A percentile compares a stretch with the other conserved stretches of the same genome.
These are phyloP conservation scores for Miniopterus natalensis DNA, from an alignment of 2,113 vertebrate genomes.

Conservation along the genomic window DNA sequence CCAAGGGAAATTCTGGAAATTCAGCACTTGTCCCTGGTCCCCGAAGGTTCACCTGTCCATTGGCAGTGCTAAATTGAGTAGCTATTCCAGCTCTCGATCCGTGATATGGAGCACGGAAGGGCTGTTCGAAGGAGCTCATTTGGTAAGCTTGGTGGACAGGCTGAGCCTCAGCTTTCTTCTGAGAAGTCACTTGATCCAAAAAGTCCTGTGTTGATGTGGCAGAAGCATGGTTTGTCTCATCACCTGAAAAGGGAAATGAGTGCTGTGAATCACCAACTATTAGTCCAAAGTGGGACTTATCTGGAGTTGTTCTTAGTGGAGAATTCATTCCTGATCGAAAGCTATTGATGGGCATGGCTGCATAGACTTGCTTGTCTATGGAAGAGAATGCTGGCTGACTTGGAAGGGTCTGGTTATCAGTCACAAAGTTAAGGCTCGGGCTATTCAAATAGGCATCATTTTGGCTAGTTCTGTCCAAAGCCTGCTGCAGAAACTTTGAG, in stretches of 20 bases:
- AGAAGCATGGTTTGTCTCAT: constrained; percentile 95
- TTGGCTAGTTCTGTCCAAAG: constrained; percentile 99
- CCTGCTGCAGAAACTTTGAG: constrained; percentile 99
- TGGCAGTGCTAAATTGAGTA: constrained; percentile 96
- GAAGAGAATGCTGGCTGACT: constrained; percentile 96
- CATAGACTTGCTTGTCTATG: constrained; percentile 95
- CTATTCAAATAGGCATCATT: constrained; percentile 99
- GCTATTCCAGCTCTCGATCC: constrained; percentile 93
- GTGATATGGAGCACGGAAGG: constrained; percentile 97
- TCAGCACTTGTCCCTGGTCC: constrained; percentile 95
- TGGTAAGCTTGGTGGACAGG: constrained; percentile 97
- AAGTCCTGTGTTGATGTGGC: constrained; percentile 98
- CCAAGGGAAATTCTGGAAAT: constrained; percentile 98
- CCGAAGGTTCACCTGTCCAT: constrained; percentile 97
- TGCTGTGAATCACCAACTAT: constrained; percentile 98
- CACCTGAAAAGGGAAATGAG: constrained; percentile 98
- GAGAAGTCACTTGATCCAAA: constrained; percentile 96
- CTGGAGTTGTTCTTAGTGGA: constrained; percentile 95
- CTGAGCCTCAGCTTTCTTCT: constrained; percentile 97
- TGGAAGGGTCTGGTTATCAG: constrained; percentile 95
- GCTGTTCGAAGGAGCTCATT: constrained; percentile 97
- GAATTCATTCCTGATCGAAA: constrained; percentile 97
- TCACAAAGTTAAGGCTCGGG: constrained; percentile 97
- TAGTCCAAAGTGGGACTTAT: constrained; percentile 98
- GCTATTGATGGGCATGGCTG: constrained; percentile 93